These are phyloP conservation scores for Papilio dardanus DNA, from an alignment of 1,140 invertebrate species.

Conservation along the genomic window DNA sequence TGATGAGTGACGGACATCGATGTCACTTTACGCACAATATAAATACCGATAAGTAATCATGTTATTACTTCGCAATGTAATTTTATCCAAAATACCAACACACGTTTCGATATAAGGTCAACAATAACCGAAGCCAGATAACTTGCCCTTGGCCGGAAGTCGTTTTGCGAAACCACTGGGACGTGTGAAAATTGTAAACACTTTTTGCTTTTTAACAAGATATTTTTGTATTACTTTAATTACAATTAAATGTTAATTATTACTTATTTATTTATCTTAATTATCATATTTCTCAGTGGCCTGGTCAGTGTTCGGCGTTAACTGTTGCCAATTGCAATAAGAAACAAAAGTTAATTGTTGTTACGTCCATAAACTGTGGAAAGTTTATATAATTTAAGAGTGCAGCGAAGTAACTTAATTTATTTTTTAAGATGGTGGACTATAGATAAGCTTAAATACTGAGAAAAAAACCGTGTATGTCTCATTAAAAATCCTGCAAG, in stretches of 20 bases:
- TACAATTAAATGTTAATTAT: background rate
- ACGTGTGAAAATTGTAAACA: slow-evolving; percentile 9
- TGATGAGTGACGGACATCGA: slow-evolving; percentile 23
- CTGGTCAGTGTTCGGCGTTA: background rate
- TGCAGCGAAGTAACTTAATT: background rate
- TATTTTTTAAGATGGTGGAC: too few relatives aligned
- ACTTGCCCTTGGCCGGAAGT: slow-evolving; percentile 23
- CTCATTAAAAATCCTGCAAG: too few relatives aligned
- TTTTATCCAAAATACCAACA: slow-evolving; percentile 28
- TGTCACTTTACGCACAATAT: background rate
- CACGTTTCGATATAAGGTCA: slow-evolving; percentile 26
- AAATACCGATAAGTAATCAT: slow-evolving; percentile 30
- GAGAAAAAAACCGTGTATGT: too few relatives aligned
- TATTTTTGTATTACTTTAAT: slow-evolving; percentile 1
- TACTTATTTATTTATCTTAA: slow-evolving; percentile 17
- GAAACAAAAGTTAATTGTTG: background rate
- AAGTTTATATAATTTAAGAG: background rate
- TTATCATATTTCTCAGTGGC: background rate
- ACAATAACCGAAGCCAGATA: slow-evolving; percentile 23
- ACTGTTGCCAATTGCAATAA: background rate
- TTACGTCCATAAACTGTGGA: background rate
- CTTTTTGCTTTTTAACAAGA: background rate
- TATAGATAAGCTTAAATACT: too few relatives aligned
- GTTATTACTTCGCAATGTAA: slow-evolving; percentile 7
- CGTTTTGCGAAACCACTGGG: slow-evolving; percentile 8